Base-by-base conservation (phyloP, 2,888 invertebrate species). In the Eubasilissa splendida region DNA sequence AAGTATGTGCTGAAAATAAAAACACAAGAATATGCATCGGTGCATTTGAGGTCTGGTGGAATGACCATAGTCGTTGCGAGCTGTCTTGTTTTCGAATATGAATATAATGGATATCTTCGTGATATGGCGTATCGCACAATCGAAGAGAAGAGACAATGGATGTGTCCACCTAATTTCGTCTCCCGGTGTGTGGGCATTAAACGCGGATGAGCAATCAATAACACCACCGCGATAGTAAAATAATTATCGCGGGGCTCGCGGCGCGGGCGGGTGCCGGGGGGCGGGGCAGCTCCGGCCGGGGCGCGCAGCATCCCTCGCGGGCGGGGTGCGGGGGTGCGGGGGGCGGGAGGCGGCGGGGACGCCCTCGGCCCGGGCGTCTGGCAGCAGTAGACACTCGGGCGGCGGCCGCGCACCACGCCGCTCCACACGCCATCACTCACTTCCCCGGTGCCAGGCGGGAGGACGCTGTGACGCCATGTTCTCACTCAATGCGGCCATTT, bases 381-480 rank as follows among this genome's bases (percentile, higher is more conserved):
- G 90, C 90, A 89, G 88, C 89, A 88, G 89, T 89, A 90, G 90
- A 90, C 90, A 90, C 89, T 90, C 90, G 90, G 89, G 90, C 90
- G 88, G 88, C 89, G 87, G 89, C 88, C 89, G 89, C 88, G 88
- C 88, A 88, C 88, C 87, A 88, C 88, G 90, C 89, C 73, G 77
- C 80, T 77, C 53, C 80, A 65, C 76, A 52, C 42, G 63, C 63
- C 63, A 31, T 56, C 77, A 53, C 66, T 77, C 77, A 53, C 56
- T 33, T 31, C 60, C 31, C 60, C 60, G 31, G 60, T 31, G 11
- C 22, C 31, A 33, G 53, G 73, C 68, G 68, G 68, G 68, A 14
- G 54, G 73, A 52, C 42, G 68, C 42, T 14, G 68, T 4, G 73
- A n/a, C 73, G 73, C 73, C 73, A 70, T 70, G 52, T 68, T 70